Base-by-base conservation (phyloP, 2,113 vertebrate species). In the Leptosomus discolor region DNA sequence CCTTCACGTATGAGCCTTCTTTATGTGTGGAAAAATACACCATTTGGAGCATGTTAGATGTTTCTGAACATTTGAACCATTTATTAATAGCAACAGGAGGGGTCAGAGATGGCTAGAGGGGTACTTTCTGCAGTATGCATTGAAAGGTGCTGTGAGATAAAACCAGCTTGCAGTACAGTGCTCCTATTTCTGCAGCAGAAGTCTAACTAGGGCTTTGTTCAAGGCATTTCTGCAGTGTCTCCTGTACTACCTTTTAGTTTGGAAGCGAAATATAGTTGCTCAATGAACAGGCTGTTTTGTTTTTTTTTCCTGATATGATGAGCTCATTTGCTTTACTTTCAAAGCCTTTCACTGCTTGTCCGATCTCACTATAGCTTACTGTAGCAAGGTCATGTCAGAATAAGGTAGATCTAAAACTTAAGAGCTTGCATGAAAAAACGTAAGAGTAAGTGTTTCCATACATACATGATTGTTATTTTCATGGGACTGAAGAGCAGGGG, bases 121-220 rank as follows among this genome's bases (percentile, higher is more conserved):
- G 7, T 64, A 5, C 30, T 84, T 84, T 36, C 68, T 87, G 48
- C 34, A 69, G 8, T 6, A 2, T n/a, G 8, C 29, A 10, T 41
- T 61, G 18, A 48, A 57, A 75, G 37, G 5, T 81, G 29, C 65
- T 67, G 27, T 41, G 46, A 56, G 23, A 14, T 39, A 85, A 85
- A 90, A 68, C 12, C 43, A 70, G 11, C 0, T 0, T 69, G 24
- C 57, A 41, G 43, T 18, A 4, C 29, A 41, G 17, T 0, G 1
- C 29, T 58, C 16, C 5, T 0, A 27, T 15, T 50, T 83, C 30
- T 64, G 64, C 43, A 29, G 45, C 26, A 78, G 60, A 82, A 88
- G 11, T 68, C 19, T 81, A 27, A 43, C 9, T 4, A 70, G 68
- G 16, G 11, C 56, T 15, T 85, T 73, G 17, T 19, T 61, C 22